Base-by-base conservation (phyloP, 2,797 vertebrate genomes). In the Ceryle rudis region DNA sequence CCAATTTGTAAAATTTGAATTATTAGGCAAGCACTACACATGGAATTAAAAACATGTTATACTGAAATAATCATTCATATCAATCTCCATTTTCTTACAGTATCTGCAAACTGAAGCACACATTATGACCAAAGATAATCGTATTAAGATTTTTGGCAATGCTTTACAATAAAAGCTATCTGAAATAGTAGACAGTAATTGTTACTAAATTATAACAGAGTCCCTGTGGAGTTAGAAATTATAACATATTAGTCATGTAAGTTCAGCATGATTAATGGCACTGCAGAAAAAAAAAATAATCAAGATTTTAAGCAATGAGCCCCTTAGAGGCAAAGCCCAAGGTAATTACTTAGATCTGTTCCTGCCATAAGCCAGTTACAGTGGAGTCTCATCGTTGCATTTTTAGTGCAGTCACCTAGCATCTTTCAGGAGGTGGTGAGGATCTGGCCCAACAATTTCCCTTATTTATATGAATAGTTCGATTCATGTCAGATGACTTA, bases 191-290 rank as follows among this genome's bases (percentile, higher is more conserved):
- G 95, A 93, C 94, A 98, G 83, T 95, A 97, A 98, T 94, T 97
- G 89, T 95, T 96, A 86, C 95, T 97, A 97, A 97, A 97, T 88
- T 95, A 93, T 62, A 96, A 87, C 81, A 90, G 87, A 96, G 95
- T 95, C 93, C 93, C 97, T 83, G 54, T 49, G 92, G 94, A 97
- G 88, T 94, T 89, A 95, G 81, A 84, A 95, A 95, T 97, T 97
- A 92, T 67, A 97, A 90, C 74, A 61, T 86, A 97, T 94, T 96
- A 97, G 79, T 96, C 51, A 58, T 83, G 41, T 82, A 70, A 89
- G 12, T 96, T 95, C 65, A 78, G 86, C 35, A 77, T 97, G 97
- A 98, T 97, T 97, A 97, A 97, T 93, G 95, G 94, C 72, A 81
- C 46, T 51, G 58, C 74, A 94, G 88, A 92, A 47, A 46, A 46